Conservation (phyloP, 2,797 vertebrate species). For the Hypotaenidia okinawae region DNA sequence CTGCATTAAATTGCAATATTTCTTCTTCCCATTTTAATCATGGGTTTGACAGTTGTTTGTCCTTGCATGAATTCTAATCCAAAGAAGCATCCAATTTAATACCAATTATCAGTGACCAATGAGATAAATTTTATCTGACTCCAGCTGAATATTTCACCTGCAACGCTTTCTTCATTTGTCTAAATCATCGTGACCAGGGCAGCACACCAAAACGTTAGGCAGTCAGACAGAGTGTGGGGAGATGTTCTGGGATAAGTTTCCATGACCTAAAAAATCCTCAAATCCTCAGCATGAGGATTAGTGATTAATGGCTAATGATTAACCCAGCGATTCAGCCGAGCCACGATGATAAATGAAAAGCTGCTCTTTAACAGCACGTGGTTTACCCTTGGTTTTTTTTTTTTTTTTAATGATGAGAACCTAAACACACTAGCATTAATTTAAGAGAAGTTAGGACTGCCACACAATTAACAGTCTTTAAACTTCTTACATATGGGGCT, state of each 20-base stretch:
- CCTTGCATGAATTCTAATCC: neutral
- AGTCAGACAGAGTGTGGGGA: neutral
- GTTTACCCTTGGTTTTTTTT: neutral
- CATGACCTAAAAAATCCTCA: neutral
- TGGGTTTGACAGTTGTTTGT: neutral
- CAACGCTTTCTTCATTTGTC: neutral
- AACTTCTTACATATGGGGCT: neutral
- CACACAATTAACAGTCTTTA: neutral
- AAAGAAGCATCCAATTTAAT: neutral
- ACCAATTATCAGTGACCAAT: neutral
- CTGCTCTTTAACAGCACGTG: neutral
- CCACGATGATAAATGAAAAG: neutral
- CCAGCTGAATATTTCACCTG: neutral
- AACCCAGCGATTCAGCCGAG: neutral
- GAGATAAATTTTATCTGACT: neutral
- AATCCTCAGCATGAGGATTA: neutral
- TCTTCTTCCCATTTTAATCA: neutral
- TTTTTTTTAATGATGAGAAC: neutral
- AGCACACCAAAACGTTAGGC: neutral
- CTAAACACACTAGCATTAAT: neutral
- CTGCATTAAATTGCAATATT: neutral
- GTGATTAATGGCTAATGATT: slow-evolving; percentile 40
- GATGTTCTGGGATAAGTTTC: neutral
- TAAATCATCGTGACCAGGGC: fast-evolving
- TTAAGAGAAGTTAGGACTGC: neutral